phyloP scores from a whole-genome alignment of 2,797 vertebrate genomes.

The Pangasius sanitwongsei region DNA sequence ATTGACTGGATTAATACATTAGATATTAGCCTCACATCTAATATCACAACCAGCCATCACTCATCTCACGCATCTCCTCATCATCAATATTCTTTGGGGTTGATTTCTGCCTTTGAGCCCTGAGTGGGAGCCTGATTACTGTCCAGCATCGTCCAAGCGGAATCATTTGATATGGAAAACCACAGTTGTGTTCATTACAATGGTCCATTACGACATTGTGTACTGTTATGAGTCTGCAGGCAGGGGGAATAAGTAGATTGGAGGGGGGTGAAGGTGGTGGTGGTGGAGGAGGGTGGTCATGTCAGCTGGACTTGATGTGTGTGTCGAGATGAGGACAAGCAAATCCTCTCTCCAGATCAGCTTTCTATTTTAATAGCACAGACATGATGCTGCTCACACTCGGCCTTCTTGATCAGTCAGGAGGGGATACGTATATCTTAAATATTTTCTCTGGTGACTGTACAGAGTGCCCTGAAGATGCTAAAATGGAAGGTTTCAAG shows the following conservation, averaged over 20 bases:
- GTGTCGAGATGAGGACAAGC: constrained; percentile 59
- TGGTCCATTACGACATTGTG: constrained; percentile 54
- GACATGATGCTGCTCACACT: constrained; percentile 14
- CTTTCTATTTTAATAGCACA: constrained; percentile 53
- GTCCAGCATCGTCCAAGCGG: constrained; percentile 21
- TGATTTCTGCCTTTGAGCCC: constrained; percentile 35
- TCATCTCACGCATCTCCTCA: neutral
- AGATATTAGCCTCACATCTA: neutral
- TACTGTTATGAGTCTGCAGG: constrained; percentile 50
- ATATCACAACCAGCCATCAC: neutral
- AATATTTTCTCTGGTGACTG: neutral
- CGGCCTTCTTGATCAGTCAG: neutral
- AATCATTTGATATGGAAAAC: constrained; percentile 69
- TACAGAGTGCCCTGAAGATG: neutral
- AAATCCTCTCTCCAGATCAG: constrained; percentile 60
- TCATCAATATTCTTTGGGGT: constrained; percentile 8
- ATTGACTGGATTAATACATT: neutral
- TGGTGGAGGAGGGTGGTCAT: constrained; percentile 44
- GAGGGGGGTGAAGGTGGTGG: neutral
- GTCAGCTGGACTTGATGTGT: constrained; percentile 84
- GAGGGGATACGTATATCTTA: neutral
- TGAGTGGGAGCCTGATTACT: constrained; percentile 19
- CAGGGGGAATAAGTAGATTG: constrained; percentile 39
- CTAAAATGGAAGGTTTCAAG: neutral
- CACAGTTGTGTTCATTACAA: constrained; percentile 59